Evolutionary conservation across 2,888 invertebrate species (phyloP).

Genomic region (Drosophila flavopinicola): DNA sequence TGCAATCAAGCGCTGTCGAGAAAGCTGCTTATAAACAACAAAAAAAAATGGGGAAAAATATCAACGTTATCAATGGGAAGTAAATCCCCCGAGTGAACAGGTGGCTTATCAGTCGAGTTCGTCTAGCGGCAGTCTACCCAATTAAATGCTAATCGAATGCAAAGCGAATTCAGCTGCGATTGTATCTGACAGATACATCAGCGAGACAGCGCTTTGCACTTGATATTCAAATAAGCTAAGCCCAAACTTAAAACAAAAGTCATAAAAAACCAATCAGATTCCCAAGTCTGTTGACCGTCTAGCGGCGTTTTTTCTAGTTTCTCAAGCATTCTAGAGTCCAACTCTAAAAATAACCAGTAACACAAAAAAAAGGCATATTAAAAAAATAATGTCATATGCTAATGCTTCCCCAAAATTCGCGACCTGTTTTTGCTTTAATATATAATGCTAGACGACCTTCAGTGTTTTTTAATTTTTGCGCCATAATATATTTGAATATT

Average conservation of each 20-base stretch:
- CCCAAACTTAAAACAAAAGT: no score
- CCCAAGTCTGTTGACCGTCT: constrained; percentile 11
- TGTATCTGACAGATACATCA: constrained; percentile 35
- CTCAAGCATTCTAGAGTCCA: background rate
- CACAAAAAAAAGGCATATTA: constrained; percentile 29
- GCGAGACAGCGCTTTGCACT: constrained; percentile 29
- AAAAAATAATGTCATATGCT: constrained; percentile 11
- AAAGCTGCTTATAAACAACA: constrained; percentile 34
- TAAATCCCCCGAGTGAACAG: background rate
- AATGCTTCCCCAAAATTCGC: constrained; percentile 21
- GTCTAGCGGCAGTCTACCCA: constrained; percentile 59
- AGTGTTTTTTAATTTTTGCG: background rate
- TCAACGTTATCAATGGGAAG: constrained; percentile 49
- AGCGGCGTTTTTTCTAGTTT: constrained; percentile 17
- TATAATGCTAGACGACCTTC: constrained; percentile 38
- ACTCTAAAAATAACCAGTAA: constrained; percentile 56
- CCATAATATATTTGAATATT: background rate
- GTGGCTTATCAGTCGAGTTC: constrained; percentile 22
- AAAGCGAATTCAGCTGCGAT: constrained; percentile 20
- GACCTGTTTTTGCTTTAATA: constrained; percentile 36
- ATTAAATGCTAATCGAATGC: constrained; percentile 55
- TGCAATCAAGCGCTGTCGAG: constrained; percentile 28
- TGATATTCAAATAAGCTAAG: constrained; percentile 25
- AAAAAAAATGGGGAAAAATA: no score
- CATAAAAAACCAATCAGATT: background rate